Percentiles rank a stretch among this genome's conserved stretches.
Evolutionary conservation across 2,113 vertebrate species (phyloP).

Genomic region (Bucco capensis): DNA sequence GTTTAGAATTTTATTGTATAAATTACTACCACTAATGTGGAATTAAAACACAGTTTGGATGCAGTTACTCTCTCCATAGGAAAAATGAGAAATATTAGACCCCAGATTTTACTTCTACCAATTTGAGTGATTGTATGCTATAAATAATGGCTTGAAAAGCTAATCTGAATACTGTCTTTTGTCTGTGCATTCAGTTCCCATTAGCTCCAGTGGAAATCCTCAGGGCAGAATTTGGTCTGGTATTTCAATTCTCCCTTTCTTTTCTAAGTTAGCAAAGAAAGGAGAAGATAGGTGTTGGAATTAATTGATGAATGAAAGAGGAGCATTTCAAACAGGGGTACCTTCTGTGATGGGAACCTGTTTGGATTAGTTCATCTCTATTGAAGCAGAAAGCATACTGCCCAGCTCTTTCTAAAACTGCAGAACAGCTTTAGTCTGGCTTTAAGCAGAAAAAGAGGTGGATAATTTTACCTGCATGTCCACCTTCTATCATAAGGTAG

Average conservation of each 20-base stretch:
- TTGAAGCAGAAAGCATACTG: neutral
- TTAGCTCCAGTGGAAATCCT: neutral
- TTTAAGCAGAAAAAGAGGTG: neutral
- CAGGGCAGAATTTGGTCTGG: neutral
- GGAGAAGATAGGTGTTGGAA: neutral
- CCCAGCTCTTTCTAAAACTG: neutral
- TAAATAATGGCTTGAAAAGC: neutral
- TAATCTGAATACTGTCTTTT: neutral
- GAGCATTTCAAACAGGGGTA: neutral
- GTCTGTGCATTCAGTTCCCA: neutral
- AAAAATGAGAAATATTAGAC: neutral
- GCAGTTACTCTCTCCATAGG: neutral
- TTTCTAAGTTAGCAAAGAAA: neutral
- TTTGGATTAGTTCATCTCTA: slow-evolving; percentile 13
- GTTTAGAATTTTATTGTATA: neutral
- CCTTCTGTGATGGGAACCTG: neutral
- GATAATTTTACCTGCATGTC: neutral
- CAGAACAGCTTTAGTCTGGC: neutral
- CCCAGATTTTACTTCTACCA: neutral
- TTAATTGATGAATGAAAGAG: slow-evolving; percentile 11
- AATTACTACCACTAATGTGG: neutral
- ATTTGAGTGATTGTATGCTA: neutral
- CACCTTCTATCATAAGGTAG: neutral
- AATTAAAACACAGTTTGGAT: neutral
- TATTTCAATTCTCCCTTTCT: neutral